Evolutionary conservation across 2,888 invertebrate genomes (phyloP).

Genomic region (Lacanobia oleracea): DNA sequence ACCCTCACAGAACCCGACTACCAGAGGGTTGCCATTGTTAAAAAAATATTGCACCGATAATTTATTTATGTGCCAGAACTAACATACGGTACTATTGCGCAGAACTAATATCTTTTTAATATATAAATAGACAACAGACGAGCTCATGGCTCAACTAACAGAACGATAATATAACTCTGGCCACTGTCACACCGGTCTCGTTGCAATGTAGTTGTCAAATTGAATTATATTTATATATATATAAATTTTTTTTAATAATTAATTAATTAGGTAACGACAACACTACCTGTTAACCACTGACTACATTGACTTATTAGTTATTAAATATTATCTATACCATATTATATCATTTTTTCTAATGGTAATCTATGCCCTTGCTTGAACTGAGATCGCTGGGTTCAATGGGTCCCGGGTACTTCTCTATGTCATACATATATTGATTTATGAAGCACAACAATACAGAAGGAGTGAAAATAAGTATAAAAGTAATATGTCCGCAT

Average conservation of each 20-base stretch:
- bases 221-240: slow-evolving; percentile 76
- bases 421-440: slow-evolving; percentile 55
- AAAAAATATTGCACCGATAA: slow-evolving; percentile 84
- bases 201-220: slow-evolving; percentile 81
- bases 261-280: slow-evolving; percentile 84
- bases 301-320: slow-evolving; percentile 87
- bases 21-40: slow-evolving; percentile 78
- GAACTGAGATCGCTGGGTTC: slow-evolving; percentile 72
- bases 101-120: slow-evolving; percentile 71
- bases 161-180: slow-evolving; percentile 71
- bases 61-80: slow-evolving; percentile 78
- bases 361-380: slow-evolving; percentile 79
- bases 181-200: slow-evolving; percentile 71
- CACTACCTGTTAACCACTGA: slow-evolving; percentile 88
- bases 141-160: slow-evolving; percentile 70
- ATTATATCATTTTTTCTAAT: slow-evolving; percentile 82
- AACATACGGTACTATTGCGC: slow-evolving; percentile 75
- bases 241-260: slow-evolving; percentile 60
- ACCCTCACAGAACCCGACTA: slow-evolving; percentile 76
- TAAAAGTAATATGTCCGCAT: slow-evolving; percentile 56
- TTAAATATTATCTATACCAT: slow-evolving; percentile 87
- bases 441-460: slow-evolving; percentile 58
- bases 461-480: slow-evolving; percentile 42
- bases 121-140: slow-evolving; percentile 86
- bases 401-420: slow-evolving; percentile 43